Base-by-base conservation (phyloP, 2,113 vertebrate genomes). In the Neomonachus schauinslandi region DNA sequence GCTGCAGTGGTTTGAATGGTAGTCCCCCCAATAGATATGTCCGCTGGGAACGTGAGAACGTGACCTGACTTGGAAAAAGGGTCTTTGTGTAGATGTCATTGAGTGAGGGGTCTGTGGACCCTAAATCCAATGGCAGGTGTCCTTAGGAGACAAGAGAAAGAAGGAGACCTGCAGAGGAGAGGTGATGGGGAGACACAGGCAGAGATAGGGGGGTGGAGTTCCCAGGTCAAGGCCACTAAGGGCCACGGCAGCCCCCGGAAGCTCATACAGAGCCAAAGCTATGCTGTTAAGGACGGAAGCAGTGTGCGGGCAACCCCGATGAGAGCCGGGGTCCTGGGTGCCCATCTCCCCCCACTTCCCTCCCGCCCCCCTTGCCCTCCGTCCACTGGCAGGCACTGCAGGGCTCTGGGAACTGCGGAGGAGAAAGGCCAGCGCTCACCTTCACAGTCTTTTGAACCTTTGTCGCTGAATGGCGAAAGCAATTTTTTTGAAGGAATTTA, bases 401-500 rank as follows among this genome's bases (percentile, higher is more conserved):
- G 5, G 18, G 72, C 5, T 4, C 1, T 10, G 9, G 55, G 7
- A 18, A 26, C 24, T 3, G 0, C 87, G 1, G 1, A 2, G 9
- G 49, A 24, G 18, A 53, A 57, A n/a, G 39, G 49, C 31, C n/a
- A 9, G 55, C 0, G 0, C 95, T 98, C 55, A 98, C 98, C 95
- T 84, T 91, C 59, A 96, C 13, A 0, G 22, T 8, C 67, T 93
- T 97, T 69, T 69, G 94, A 46, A 97, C 65, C 49, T 95, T 97
- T 5, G 31, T 89, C 0, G 31, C 1, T 3, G 91, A 94, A 4
- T 24, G 0, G 21, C 0, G 39, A 2, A 98, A 98, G 81, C 97
- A 97, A 0, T 82, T 67, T 22, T 96, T 22, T 72, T 24, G 86
- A 59, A 98, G 95, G 84, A 98, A 98, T 0, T 0, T 12, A 22